Conservation (phyloP, 2,888 invertebrate species). For the Craniophora ligustri region DNA sequence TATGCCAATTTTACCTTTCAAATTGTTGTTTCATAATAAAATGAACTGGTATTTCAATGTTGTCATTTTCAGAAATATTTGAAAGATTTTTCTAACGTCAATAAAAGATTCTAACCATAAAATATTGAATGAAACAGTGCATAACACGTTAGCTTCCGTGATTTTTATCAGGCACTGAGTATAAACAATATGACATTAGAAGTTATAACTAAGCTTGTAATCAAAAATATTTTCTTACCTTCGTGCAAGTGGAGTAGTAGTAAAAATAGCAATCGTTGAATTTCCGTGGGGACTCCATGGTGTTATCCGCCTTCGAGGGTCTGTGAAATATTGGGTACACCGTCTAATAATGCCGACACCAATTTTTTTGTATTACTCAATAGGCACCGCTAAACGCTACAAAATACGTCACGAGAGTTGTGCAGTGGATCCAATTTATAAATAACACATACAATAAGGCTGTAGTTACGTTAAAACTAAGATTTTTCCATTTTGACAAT, state of each 20-base stretch:
- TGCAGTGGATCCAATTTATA: slow-evolving; percentile 49
- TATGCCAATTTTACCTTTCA: slow-evolving; percentile 21
- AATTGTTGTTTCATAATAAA: slow-evolving; percentile 20
- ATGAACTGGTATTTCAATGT: slow-evolving; percentile 6
- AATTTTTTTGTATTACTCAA: slow-evolving; percentile 53
- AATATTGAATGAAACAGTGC: slow-evolving; percentile 39
- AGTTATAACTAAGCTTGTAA: slow-evolving; percentile 26
- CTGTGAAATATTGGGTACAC: slow-evolving; percentile 73
- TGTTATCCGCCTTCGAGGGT: slow-evolving; percentile 76
- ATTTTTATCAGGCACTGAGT: slow-evolving; percentile 44
- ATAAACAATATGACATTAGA: slow-evolving; percentile 44
- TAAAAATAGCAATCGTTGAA: slow-evolving; percentile 96
- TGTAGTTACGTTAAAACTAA: slow-evolving; percentile 64
- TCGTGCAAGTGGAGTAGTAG: slow-evolving; percentile 95
- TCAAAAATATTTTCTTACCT: slow-evolving; percentile 87
- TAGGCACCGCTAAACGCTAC: slow-evolving; percentile 50
- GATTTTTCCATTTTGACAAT: slow-evolving; percentile 83
- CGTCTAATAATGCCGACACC: slow-evolving; percentile 61
- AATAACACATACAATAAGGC: slow-evolving; percentile 63
- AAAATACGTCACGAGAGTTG: slow-evolving; percentile 54
- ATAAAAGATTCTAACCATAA: slow-evolving; percentile 50
- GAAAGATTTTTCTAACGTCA: slow-evolving; percentile 19
- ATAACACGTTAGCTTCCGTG: slow-evolving; percentile 41
- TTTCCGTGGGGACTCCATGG: slow-evolving; percentile 92
- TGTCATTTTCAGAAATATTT: slow-evolving; percentile 8